phyloP scores from a whole-genome alignment of 2,113 vertebrate genomes.

The Thomomys bottae region DNA sequence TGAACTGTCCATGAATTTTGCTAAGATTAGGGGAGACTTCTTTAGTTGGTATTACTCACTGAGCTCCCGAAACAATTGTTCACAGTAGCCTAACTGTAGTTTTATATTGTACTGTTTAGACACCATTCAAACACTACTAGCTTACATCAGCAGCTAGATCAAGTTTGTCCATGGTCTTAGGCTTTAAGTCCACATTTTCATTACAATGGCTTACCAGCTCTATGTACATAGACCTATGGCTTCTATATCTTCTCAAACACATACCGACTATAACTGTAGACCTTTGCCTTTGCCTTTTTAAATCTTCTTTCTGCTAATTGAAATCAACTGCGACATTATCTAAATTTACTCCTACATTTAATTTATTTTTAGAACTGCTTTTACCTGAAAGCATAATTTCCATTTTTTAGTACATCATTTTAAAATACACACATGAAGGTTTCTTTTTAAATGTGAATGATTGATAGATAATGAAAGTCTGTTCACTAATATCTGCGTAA shows the following conservation, averaged over 20 bases:
- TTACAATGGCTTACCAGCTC: not conserved
- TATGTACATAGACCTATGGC: not conserved
- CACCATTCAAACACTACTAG: not conserved
- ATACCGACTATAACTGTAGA: not conserved
- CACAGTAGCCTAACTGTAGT: not conserved
- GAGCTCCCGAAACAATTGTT: not conserved
- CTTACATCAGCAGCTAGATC: not conserved
- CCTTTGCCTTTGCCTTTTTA: slow-evolving; percentile 3
- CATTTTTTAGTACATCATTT: slow-evolving; percentile 77
- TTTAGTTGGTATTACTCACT: not conserved
- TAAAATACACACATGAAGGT: slow-evolving; percentile 58
- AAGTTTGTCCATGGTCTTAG: not conserved
- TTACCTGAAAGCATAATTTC: slow-evolving; percentile 76
- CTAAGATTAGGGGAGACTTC: not conserved
- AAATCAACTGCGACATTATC: slow-evolving; percentile 56
- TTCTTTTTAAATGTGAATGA: slow-evolving; percentile 62
- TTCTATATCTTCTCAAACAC: not conserved
- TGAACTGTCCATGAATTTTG: not conserved
- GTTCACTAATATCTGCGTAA: slow-evolving; percentile 48
- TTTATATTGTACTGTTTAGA: not conserved
- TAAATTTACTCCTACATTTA: slow-evolving; percentile 73
- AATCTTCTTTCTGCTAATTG: not conserved
- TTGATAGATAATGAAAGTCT: slow-evolving; percentile 78
- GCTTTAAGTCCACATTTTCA: not conserved
- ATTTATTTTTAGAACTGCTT: slow-evolving; percentile 72